Base-by-base conservation (phyloP, 2,888 invertebrate genomes). In the Cecidostiba fungosa region DNA sequence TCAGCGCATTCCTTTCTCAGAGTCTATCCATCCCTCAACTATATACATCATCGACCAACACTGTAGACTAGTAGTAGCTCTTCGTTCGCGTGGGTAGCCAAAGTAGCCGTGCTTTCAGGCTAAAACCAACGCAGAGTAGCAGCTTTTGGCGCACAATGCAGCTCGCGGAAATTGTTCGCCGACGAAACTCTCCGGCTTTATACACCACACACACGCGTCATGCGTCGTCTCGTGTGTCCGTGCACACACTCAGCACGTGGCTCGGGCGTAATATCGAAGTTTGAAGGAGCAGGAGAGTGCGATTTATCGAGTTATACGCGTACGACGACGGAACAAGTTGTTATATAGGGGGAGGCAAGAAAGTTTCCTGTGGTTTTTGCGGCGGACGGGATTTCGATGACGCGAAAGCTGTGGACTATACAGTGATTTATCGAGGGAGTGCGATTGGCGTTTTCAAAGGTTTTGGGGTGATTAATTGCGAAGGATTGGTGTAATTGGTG, bases 291-390 rank as follows among this genome's bases (percentile, higher is more conserved):
- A 29, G 62, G 43, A 36, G 77, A 4, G 62, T 47, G 39, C 66
- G 78, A 78, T 78, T 78, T 78, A 78, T 78, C 69, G 78, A 78
- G 78, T 78, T 78, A 69, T 47, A 62, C 12, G 10, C 26, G 62
- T 10, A 10, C 26, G 26, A 62, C 26, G 26, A 14, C 47, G 14
- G 12, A 4, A 29, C n/a, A 36, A 77, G 77, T 62, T 73, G 59
- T 43, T 43, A n/a, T n/a, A n/a, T 6, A 10, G 66, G 12, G 19
- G 16, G 19, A 66, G 62, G 62, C 32, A n/a, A 39, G 66, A 66
- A 77, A 77, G 77, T 39, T 77, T 59, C 2, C 26, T 36, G 59
- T 36, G 36, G 32, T 77, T 77, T 77, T 54, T 32, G 76, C 16
- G 36, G 36, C 54, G 32, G n/a, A 3, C 26, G 29, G 1, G 66